These are phyloP conservation scores for Patagioenas fasciata DNA, from an alignment of 2,113 vertebrate genomes.

Conservation along the genomic window DNA sequence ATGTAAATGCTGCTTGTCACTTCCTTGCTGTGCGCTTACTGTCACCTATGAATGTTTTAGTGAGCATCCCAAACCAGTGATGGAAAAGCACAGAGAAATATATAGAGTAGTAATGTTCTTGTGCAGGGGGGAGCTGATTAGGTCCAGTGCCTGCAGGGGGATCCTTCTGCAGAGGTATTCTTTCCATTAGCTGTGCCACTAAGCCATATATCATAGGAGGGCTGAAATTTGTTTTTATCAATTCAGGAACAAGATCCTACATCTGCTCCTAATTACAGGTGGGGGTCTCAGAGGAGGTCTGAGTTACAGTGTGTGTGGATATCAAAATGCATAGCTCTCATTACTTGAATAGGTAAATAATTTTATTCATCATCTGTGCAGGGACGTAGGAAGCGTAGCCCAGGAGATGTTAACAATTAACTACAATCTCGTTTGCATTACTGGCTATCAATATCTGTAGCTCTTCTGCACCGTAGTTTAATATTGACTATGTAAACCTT, in stretches of 20 bases:
- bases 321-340: constrained; percentile 56
- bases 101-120: not conserved
- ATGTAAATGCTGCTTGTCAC: not conserved
- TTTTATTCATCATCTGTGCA: constrained; percentile 59
- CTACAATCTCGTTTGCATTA: constrained; percentile 30
- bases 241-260: constrained; percentile 63
- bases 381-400: constrained; percentile 9
- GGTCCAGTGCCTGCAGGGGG: not conserved
- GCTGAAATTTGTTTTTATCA: constrained; percentile 63
- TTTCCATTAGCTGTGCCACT: not conserved
- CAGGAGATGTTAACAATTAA: constrained; percentile 67
- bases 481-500: not conserved
- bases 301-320: constrained; percentile 39
- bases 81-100: not conserved
- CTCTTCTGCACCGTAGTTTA: not conserved
- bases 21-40: not conserved
- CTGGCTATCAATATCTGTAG: constrained; percentile 44
- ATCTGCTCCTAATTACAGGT: constrained; percentile 70
- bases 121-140: not conserved
- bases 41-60: not conserved
- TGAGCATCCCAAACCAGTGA: not conserved
- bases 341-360: constrained; percentile 67
- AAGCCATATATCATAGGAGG: not conserved
- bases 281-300: constrained; percentile 54
- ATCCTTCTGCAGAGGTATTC: not conserved